Conservation (phyloP, 2,888 invertebrate genomes). For the Notodonta ziczac region DNA sequence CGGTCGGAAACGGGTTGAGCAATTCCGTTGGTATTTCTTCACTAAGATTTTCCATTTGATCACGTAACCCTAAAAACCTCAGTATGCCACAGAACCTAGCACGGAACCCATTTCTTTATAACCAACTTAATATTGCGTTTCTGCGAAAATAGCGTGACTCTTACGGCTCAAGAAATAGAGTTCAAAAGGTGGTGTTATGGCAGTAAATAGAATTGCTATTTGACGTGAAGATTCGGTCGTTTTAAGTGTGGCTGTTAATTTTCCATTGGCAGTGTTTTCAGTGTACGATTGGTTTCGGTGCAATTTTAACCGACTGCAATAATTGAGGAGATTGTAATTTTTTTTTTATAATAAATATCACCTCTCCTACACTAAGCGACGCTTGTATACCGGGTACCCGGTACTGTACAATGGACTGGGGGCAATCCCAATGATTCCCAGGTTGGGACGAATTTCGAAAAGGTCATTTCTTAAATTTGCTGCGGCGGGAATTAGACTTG, state of each 20-base stretch:
- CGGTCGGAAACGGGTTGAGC: too few relatives aligned
- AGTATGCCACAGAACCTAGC: constrained; percentile 1
- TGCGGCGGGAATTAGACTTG: too few relatives aligned
- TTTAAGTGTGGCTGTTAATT: constrained; percentile 22
- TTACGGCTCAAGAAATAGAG: neutral
- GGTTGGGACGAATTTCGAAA: too few relatives aligned
- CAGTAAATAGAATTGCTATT: constrained; percentile 1
- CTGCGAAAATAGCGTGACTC: neutral
- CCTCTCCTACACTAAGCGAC: too few relatives aligned
- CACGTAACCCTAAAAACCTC: constrained; percentile 4
- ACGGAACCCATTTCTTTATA: constrained; percentile 1
- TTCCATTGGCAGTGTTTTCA: constrained; percentile 19
- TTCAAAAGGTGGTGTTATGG: constrained; percentile 4
- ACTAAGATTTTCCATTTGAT: neutral
- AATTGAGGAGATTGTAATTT: too few relatives aligned
- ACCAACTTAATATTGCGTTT: neutral
- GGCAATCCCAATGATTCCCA: too few relatives aligned
- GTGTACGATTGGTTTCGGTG: constrained; percentile 11
- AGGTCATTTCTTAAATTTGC: too few relatives aligned
- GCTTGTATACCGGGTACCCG: too few relatives aligned
- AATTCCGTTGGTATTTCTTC: too few relatives aligned
- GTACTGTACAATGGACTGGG: too few relatives aligned
- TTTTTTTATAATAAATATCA: too few relatives aligned
- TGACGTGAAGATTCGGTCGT: constrained; percentile 18
- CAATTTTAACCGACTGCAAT: too few relatives aligned